A percentile compares a stretch with the other conserved stretches of the same genome.
These are phyloP conservation scores for Sesia apiformis DNA, from an alignment of 2,888 invertebrate species.

Conservation along the genomic window DNA sequence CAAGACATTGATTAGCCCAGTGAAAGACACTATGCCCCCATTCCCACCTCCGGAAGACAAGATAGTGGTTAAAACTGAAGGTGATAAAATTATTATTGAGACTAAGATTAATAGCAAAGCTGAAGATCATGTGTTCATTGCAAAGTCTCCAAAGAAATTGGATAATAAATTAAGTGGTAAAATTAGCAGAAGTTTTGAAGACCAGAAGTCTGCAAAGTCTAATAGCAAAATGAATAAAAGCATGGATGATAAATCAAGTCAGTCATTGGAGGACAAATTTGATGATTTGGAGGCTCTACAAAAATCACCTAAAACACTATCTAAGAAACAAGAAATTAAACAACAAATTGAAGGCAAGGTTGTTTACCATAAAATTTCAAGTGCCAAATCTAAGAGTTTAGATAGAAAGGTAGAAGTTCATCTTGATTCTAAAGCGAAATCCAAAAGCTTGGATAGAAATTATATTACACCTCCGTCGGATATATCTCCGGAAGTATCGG, in stretches of 20 bases:
- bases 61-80: conserved; percentile 81
- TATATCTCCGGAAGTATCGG: conserved; percentile 38
- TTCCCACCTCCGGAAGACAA: conserved; percentile 84
- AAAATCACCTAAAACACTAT: conserved; percentile 75
- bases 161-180: conserved; percentile 76
- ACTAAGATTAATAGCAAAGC: conserved; percentile 83
- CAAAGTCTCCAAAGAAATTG: conserved; percentile 82
- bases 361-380: conserved; percentile 73
- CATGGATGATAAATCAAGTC: conserved; percentile 76
- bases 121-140: conserved; percentile 84
- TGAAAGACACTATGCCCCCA: conserved; percentile 80
- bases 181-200: conserved; percentile 77
- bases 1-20: conserved; percentile 82
- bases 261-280: conserved; percentile 76
- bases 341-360: conserved; percentile 78
- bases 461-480: conserved; percentile 60
- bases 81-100: conserved; percentile 80
- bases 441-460: conserved; percentile 80
- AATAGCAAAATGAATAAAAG: conserved; percentile 76
- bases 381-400: conserved; percentile 78
- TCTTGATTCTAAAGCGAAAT: conserved; percentile 73
- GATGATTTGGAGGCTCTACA: conserved; percentile 72
- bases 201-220: conserved; percentile 69
- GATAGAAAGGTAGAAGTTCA: conserved; percentile 77
- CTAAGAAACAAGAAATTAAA: conserved; percentile 76